Evolutionary conservation across 92 coral and sea anemone genomes (phyloP).

Genomic region (Zoanthus sansibaricus): DNA sequence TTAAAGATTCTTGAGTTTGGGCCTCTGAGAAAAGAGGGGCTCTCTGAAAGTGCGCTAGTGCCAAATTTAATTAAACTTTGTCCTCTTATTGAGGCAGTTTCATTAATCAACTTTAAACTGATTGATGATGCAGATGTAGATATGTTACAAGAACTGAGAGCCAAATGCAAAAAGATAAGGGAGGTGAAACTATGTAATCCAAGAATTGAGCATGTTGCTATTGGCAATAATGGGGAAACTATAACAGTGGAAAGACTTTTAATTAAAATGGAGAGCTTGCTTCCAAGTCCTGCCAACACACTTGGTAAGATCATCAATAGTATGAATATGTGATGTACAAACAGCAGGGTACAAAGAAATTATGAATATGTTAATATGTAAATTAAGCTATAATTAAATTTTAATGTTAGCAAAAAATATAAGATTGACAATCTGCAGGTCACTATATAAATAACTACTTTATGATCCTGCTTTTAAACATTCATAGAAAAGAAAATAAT

Average conservation of each 20-base stretch:
- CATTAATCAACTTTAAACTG: constrained; percentile 93
- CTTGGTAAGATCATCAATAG: constrained; percentile 87
- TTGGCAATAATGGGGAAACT: constrained; percentile 97
- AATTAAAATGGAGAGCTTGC: constrained; percentile 94
- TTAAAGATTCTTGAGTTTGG: constrained; percentile 97
- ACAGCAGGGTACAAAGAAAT: neutral
- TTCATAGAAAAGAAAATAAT: neutral
- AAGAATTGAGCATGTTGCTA: constrained; percentile 96
- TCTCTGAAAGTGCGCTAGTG: constrained; percentile 91
- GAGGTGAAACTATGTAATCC: constrained; percentile 98
- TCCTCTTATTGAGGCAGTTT: constrained; percentile 91
- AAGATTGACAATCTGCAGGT: neutral
- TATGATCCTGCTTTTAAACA: neutral
- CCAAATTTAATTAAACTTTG: constrained; percentile 84
- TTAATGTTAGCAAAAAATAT: neutral
- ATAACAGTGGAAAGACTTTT: constrained; percentile 95
- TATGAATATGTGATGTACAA: constrained; percentile 66
- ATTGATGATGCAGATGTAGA: constrained; percentile 78
- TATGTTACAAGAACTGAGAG: constrained; percentile 79
- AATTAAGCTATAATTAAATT: constrained; percentile 6
- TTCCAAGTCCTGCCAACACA: constrained; percentile 96
- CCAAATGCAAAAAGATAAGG: constrained; percentile 85
- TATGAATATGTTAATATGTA: constrained; percentile 24
- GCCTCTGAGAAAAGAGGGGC: constrained; percentile 95
- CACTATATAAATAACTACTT: neutral